A percentile compares a stretch with the other conserved stretches of the same genome.
These are phyloP conservation scores for Parasteatoda tepidariorum DNA, from an alignment of 1,140 invertebrate species.

Conservation along the genomic window DNA sequence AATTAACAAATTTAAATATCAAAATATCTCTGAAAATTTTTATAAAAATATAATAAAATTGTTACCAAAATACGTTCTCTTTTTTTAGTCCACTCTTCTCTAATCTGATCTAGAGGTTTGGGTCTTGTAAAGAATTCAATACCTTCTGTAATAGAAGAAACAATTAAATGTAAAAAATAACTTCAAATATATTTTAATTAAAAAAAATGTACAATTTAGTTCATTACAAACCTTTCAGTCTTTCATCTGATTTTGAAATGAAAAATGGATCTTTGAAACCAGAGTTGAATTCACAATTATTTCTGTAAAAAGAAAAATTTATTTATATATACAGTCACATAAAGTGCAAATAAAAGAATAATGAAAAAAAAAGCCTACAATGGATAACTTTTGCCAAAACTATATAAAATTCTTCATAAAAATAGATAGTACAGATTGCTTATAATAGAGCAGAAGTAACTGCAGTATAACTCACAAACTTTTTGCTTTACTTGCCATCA, in stretches of 20 bases:
- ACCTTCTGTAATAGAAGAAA: slow-evolving; percentile 8
- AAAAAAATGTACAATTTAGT: too few relatives aligned
- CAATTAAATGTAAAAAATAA: slow-evolving; percentile 3
- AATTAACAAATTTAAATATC: too few relatives aligned
- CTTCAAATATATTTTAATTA: neutral
- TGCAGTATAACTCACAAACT: too few relatives aligned
- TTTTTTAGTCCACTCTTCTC: neutral
- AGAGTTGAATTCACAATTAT: neutral
- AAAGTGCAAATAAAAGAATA: too few relatives aligned
- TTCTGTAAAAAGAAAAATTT: neutral
- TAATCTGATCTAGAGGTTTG: neutral
- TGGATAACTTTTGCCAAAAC: too few relatives aligned
- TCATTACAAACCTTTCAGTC: slow-evolving; percentile 11
- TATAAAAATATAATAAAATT: neutral
- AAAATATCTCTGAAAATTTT: too few relatives aligned
- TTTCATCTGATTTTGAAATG: neutral
- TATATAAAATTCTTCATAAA: too few relatives aligned
- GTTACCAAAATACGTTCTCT: neutral
- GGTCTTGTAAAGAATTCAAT: slow-evolving; percentile 24
- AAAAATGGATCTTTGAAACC: neutral
- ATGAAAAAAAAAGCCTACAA: too few relatives aligned
- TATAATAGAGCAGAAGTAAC: too few relatives aligned
- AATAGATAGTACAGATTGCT: too few relatives aligned
- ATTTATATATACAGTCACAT: too few relatives aligned
- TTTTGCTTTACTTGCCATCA: too few relatives aligned